phyloP scores from a whole-genome alignment of 64 coral and sea anemone species.

The Montipora cactus region DNA sequence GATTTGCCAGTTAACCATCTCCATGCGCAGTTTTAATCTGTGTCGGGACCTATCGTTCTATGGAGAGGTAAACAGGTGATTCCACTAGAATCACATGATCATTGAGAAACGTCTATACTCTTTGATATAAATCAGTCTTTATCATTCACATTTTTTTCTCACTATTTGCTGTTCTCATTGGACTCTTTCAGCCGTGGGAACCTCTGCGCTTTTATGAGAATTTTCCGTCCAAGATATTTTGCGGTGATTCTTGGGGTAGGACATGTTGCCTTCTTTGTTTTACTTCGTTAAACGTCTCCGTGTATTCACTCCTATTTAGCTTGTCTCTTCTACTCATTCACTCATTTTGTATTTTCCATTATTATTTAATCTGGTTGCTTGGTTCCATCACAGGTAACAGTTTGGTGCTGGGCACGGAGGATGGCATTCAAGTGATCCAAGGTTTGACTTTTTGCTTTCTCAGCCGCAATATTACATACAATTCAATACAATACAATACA shows the following conservation, averaged over 20 bases:
- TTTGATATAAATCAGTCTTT: neutral
- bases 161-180: neutral
- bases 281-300: neutral
- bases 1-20: neutral
- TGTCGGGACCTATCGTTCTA: too few relatives aligned
- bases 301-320: neutral
- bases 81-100: neutral
- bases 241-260: constrained; percentile 97
- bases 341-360: too few relatives aligned
- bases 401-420: constrained; percentile 91
- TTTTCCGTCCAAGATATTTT: constrained; percentile 88
- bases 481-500: too few relatives aligned
- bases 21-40: too few relatives aligned
- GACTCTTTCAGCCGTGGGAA: constrained; percentile 80
- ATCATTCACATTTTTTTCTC: neutral
- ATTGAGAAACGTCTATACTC: neutral
- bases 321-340: too few relatives aligned
- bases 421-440: constrained; percentile 80
- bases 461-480: too few relatives aligned
- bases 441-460: constrained; percentile 50
- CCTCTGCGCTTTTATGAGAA: constrained; percentile 89
- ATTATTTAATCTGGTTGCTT: neutral
- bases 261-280: neutral
- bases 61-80: neutral
- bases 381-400: constrained; percentile 59